phyloP scores from a whole-genome alignment of 1,140 invertebrate species.

The Brachionus manjavacas region DNA sequence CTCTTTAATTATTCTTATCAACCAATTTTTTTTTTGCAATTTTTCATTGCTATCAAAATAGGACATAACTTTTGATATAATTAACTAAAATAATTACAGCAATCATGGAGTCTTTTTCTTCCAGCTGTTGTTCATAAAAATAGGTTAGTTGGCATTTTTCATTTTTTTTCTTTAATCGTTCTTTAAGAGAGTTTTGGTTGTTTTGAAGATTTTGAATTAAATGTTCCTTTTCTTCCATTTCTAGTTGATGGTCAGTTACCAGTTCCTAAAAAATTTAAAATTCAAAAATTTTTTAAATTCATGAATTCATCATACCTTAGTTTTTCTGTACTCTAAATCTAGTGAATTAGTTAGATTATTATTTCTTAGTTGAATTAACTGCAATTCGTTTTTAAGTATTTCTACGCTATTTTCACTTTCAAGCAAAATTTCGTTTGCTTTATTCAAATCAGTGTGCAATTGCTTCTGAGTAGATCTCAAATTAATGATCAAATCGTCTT shows the following conservation, averaged over 20 bases:
- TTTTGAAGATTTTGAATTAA: neutral
- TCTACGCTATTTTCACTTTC: conserved; percentile 23
- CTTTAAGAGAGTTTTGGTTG: neutral
- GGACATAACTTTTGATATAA: neutral
- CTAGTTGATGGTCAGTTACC: neutral
- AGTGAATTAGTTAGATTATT: neutral
- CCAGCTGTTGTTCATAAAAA: conserved; percentile 32
- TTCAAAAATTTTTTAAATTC: neutral
- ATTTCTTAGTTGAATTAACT: neutral
- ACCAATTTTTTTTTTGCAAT: too few species aligned
- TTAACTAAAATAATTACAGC: neutral
- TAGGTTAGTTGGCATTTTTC: conserved; percentile 3
- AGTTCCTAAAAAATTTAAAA: neutral
- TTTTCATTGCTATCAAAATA: too few species aligned
- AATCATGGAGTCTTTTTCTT: neutral
- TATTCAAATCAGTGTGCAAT: conserved; percentile 2
- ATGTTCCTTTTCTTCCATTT: neutral
- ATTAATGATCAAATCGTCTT: conserved; percentile 34
- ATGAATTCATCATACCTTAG: neutral
- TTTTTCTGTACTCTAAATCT: neutral
- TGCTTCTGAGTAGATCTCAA: conserved; percentile 5
- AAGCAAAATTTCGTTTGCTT: conserved; percentile 16
- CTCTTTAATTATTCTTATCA: too few species aligned
- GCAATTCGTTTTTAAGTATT: conserved; percentile 10
- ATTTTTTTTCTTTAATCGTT: conserved; percentile 17